Base-by-base conservation (phyloP, 2,888 invertebrate species). In the Tholera decimalis region DNA sequence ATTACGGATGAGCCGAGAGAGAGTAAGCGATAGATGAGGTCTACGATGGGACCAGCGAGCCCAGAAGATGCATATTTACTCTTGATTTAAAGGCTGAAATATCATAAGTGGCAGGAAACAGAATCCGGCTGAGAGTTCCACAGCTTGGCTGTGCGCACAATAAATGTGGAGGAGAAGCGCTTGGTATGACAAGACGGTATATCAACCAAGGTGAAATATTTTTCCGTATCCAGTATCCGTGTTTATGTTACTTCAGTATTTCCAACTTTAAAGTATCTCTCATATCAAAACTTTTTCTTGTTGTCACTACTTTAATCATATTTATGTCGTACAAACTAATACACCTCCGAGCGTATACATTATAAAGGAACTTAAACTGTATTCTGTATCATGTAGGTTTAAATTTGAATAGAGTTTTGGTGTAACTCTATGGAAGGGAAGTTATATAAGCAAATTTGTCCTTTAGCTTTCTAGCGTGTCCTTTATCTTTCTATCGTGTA, bases 381-480 rank as follows among this genome's bases (percentile, higher is more conserved):
- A 43, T 61, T 35, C 2, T 0, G 3, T 7, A 4, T 0, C 0
- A 0, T 8, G 33, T 57, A 50, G 39, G 56, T 24, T 22, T 9
- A 55, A 1, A 66, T 64, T 64, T n/a, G 22, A 47, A 4, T 63
- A 41, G 6, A 30, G n/a, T 9, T 0, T 5, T 43, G n/a, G 46
- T 56, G 61, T 47, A 66, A 58, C 60, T 67, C 49, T 37, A 75
- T 72, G 44, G 53, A 80, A 69, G 72, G 69, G 53, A 80, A 69
- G 75, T 69, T 78, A 69, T 77, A 66, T 59, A 63, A 60, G 66
- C 55, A 55, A 78, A 58, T 75, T 77, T 53, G 72, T 43, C 28
- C 0, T 33, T 35, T 43, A 3, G n/a, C 54, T 11, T 49, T 64
- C 20, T 37, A 43, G n/a, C n/a, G 8, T 47, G 9, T 9, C 28